Evolutionary conservation across 2,113 vertebrate species (phyloP).

Genomic region (Delphinus delphis): DNA sequence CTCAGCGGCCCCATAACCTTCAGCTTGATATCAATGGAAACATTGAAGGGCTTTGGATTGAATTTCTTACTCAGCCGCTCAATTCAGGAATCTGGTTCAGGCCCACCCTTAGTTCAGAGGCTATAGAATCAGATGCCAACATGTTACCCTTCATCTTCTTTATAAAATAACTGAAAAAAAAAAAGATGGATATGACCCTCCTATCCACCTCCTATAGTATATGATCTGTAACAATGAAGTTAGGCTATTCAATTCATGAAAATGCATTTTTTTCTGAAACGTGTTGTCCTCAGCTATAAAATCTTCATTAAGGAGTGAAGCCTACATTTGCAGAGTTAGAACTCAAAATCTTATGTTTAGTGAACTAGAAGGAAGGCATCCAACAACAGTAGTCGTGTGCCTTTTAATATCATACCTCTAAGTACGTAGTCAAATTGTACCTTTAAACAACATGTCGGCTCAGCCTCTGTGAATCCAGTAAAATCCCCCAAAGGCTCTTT

Average conservation of each 20-base stretch:
- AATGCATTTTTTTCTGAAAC: neutral
- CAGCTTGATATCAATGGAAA: neutral
- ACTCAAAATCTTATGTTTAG: neutral
- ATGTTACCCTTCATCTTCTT: neutral
- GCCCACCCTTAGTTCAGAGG: neutral
- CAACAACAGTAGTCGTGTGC: neutral
- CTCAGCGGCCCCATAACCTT: neutral
- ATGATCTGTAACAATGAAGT: neutral
- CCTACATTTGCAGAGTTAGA: neutral
- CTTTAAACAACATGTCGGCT: neutral
- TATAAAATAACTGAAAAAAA: neutral
- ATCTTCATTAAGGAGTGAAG: neutral
- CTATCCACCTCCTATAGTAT: neutral
- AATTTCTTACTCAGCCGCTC: neutral
- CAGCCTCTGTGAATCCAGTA: neutral
- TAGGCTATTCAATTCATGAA: neutral
- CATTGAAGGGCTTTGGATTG: neutral
- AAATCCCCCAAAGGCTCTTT: neutral
- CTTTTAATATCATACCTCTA: neutral
- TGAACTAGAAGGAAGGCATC: neutral
- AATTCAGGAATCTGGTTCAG: neutral
- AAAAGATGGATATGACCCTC: neutral
- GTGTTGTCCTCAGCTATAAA: neutral
- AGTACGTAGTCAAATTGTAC: neutral
- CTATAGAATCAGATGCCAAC: neutral